Percentiles rank a stretch among this genome's conserved stretches.
These are phyloP conservation scores for Cremastobaeus sp. DNA, from an alignment of 2,888 invertebrate species.

Conservation along the genomic window DNA sequence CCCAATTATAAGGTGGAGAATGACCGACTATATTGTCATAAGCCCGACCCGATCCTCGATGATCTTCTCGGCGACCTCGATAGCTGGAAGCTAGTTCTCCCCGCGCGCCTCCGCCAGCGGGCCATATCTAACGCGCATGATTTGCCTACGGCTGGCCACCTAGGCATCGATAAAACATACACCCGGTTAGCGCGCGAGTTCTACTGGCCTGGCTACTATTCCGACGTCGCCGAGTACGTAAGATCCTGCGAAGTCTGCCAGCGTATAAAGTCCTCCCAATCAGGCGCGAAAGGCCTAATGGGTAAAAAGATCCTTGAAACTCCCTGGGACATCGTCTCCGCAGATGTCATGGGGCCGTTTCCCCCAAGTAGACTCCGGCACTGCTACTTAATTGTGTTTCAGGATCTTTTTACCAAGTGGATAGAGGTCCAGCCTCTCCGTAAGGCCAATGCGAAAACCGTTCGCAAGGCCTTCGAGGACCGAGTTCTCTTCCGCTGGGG, in stretches of 20 bases:
- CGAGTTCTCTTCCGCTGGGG: no score
- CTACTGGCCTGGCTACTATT: conserved; percentile 18
- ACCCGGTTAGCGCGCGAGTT: conserved; percentile 11
- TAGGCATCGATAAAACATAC: conserved; percentile 15
- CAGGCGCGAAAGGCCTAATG: neutral
- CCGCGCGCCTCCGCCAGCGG: neutral
- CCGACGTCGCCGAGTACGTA: conserved; percentile 16
- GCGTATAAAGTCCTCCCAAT: neutral
- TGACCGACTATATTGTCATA: neutral
- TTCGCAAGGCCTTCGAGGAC: no score
- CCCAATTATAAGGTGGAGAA: conserved; percentile 3
- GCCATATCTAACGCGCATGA: neutral
- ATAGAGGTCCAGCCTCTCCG: neutral
- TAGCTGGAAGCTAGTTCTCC: conserved; percentile 6
- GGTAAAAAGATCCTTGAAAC: no score
- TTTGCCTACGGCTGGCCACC: conserved; percentile 6
- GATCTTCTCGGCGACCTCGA: neutral
- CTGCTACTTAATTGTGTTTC: conserved; percentile 1
- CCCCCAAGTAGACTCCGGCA: neutral
- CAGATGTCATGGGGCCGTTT: neutral
- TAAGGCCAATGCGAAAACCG: no score
- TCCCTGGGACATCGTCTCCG: no score
- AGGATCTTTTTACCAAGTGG: neutral
- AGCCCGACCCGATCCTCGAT: conserved; percentile 1
- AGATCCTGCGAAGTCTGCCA: neutral